Base-by-base conservation (phyloP, 2,113 vertebrate species). In the Cervus canadensis region DNA sequence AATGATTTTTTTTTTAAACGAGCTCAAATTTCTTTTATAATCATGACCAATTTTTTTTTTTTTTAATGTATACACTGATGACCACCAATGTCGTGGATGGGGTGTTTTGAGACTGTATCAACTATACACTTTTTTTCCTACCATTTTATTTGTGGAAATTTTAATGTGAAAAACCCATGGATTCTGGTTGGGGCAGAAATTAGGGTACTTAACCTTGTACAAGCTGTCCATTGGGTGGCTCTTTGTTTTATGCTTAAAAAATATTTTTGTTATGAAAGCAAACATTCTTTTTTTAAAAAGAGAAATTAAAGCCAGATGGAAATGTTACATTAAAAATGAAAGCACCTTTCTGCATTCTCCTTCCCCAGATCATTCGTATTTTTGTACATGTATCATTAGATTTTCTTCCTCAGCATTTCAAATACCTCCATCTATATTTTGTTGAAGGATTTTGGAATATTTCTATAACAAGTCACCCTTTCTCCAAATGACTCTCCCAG, bases 191-290 rank as follows among this genome's bases (percentile, higher is more conserved):
- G 78, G 85, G 23, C 52, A 40, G 56, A 87, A 89, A 43, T 54
- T 2, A 57, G 15, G 6, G 7, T 81, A 13, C 26, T 87, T 17
- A 40, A 40, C 50, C 74, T 64, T 57, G 25, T 0, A 81, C 6
- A 36, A 40, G 30, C 45, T 91, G 6, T 40, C 50, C 4, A 15
- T 7, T 87, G 13, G 45, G 19, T 74, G 15, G 21, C 56, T 89
- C 60, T 90, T 87, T 95, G 59, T 94, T 97, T 92, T 83, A 56
- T 76, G 74, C 79, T 82, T 86, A n/a, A 54, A 82, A 62, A 40
- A 60, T 87, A 40, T 76, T 82, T 92, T 87, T 50, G 15, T 82
- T 45, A 28, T 48, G 52, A 83, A 93, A 91, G 36, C n/a, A 82
- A 78, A 62, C 28, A 10, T 48, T 74, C 1, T 60, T 93, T 86